These are phyloP conservation scores for Drosophila neutralis DNA, from an alignment of 2,888 invertebrate genomes.

Conservation along the genomic window DNA sequence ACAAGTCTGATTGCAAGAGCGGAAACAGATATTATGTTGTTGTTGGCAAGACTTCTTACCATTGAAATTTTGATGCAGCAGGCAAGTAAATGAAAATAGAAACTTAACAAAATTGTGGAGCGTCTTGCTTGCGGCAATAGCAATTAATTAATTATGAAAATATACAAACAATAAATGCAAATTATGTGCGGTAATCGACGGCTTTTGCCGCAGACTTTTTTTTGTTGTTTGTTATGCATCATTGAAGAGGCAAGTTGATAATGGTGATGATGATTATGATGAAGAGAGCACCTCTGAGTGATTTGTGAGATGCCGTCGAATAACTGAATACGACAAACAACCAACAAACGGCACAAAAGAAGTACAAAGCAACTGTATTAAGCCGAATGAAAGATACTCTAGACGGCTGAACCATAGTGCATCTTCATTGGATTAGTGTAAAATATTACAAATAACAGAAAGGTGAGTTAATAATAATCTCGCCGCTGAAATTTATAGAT, in stretches of 20 bases:
- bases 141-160: conserved; percentile 41
- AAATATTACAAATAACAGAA: background rate
- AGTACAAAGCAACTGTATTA: background rate
- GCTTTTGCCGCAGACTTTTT: conserved; percentile 33
- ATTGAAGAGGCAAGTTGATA: conserved; percentile 35
- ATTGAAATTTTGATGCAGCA: background rate
- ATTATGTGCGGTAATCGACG: conserved; percentile 45
- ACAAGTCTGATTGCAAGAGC: conserved; percentile 9
- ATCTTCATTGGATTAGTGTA: rapidly evolving
- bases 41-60: background rate
- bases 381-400: conserved; percentile 18
- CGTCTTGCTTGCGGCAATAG: conserved; percentile 15
- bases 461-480: background rate
- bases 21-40: conserved; percentile 25
- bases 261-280: conserved; percentile 9
- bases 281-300: conserved; percentile 9
- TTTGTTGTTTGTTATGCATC: conserved; percentile 44
- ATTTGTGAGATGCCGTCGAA: conserved; percentile 10
- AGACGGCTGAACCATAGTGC: background rate
- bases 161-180: conserved; percentile 36
- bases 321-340: conserved; percentile 23
- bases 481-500: background rate
- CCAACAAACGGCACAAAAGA: background rate
- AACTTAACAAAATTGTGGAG: conserved; percentile 25
- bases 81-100: conserved; percentile 4